Conservation (phyloP, 2,797 vertebrate genomes). For the Tenualosa thibaudeaui region DNA sequence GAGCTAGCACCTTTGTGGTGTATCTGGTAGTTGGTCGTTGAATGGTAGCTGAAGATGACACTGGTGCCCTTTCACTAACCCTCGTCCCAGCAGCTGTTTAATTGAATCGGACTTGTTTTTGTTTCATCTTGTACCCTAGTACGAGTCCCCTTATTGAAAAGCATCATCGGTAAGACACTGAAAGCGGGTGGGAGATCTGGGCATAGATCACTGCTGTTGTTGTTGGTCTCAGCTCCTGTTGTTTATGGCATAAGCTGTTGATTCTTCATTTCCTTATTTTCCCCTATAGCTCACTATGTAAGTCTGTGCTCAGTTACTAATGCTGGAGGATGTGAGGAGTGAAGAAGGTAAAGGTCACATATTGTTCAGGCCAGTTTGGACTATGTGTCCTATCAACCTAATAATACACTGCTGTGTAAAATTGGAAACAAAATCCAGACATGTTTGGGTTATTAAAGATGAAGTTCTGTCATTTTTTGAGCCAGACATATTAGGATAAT, state of each 20-base stretch:
- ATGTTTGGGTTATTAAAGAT: neutral
- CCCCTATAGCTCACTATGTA: neutral
- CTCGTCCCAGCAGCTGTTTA: neutral
- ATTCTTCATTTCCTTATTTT: neutral
- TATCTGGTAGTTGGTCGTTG: neutral
- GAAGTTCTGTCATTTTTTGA: neutral
- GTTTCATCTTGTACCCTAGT: neutral
- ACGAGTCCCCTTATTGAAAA: slow-evolving; percentile 14
- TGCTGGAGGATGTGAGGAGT: neutral
- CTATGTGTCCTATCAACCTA: neutral
- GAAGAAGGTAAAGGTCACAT: neutral
- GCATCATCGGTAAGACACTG: neutral
- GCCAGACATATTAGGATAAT: neutral
- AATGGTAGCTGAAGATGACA: neutral
- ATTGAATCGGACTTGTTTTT: neutral
- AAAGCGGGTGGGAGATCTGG: neutral
- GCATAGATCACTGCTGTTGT: neutral
- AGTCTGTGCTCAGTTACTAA: neutral
- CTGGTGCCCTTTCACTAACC: neutral
- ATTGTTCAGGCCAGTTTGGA: neutral
- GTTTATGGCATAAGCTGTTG: neutral
- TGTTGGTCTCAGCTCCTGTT: neutral
- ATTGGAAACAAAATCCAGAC: neutral
- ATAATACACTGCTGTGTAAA: neutral
- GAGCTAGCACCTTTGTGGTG: neutral